Base-by-base conservation (phyloP, 2,797 vertebrate genomes). In the Acipenser transmontanus region DNA sequence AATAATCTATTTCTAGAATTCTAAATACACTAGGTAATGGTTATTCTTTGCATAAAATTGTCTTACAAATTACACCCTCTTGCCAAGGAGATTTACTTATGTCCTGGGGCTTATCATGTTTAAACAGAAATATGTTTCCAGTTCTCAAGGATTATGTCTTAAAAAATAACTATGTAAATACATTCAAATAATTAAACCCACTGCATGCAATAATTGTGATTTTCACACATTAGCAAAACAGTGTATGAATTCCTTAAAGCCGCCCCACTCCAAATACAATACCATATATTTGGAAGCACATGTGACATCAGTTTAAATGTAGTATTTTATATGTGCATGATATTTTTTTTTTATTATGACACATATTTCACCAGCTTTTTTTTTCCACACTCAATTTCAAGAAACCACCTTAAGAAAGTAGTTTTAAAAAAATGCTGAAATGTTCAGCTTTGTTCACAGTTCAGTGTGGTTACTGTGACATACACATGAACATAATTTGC, bases 111-210 rank as follows among this genome's bases (percentile, higher is more conserved):
- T 68, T 65, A 68, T 65, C 62, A 65, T 68, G 59, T 54, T 56
- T 57, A 60, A 47, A 67, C 57, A 61, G 62, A 71, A 67, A 67
- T 61, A 59, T 66, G 64, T 66, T 62, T 9, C 54, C 47, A 64
- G 59, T 67, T 71, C 67, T 60, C 59, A 65, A 49, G 61, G 64
- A 71, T 68, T 67, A 65, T 50, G 51, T 68, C 59, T 49, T 64
- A 68, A 68, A 71, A 61, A 64, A 65, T 64, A 68, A 60, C 62
- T 67, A 49, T 14, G 57, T 51, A 71, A 63, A 71, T 63, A 50
- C 62, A 68, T 61, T 68, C 14, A 57, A 62, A 68, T 68, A 68
- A 71, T 68, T 71, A 68, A 71, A 49, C 34, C 59, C 47, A 65
- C 66, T 51, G 49, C 57, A 68, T 50, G 47, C 66, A 50, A 47